Percentiles rank a stretch among this genome's conserved stretches.
Evolutionary conservation across 2,113 vertebrate genomes (phyloP).

Genomic region (Excalfactoria chinensis): DNA sequence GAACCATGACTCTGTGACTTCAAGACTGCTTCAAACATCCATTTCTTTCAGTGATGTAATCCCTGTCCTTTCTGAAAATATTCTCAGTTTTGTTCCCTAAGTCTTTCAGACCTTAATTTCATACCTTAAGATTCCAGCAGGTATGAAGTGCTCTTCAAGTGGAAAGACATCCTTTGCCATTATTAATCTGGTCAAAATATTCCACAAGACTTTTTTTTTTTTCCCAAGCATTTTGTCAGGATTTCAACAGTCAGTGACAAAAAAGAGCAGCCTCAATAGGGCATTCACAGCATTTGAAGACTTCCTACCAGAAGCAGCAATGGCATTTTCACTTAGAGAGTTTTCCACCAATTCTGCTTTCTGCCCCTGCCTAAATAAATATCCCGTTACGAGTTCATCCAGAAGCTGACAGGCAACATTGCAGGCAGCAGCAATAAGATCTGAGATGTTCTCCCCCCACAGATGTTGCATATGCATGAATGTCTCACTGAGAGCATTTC

Average conservation of each 20-base stretch:
- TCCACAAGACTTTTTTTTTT: background rate
- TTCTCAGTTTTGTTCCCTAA: constrained; percentile 6
- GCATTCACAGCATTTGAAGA: constrained; percentile 9
- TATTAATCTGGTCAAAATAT: constrained; percentile 31
- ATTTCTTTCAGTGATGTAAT: background rate
- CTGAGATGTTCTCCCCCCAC: constrained; percentile 32
- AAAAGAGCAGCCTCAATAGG: background rate
- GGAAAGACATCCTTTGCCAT: background rate
- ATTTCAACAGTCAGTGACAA: background rate
- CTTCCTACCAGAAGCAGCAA: constrained; percentile 11
- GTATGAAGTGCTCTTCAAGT: constrained; percentile 17
- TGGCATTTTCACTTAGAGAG: background rate
- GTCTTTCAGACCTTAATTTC: constrained; percentile 13
- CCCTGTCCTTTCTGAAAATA: background rate
- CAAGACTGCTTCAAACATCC: background rate
- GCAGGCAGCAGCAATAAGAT: background rate
- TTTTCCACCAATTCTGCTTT: background rate
- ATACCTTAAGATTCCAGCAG: background rate
- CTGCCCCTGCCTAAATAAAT: background rate
- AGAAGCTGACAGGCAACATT: constrained; percentile 15
- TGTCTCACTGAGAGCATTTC: constrained; percentile 46
- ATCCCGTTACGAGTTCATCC: background rate
- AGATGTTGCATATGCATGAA: constrained; percentile 47
- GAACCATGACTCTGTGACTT: background rate
- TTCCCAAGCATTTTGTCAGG: background rate